Evolutionary conservation across 2,797 vertebrate species (phyloP).

Genomic region (Acridotheres tristis): DNA sequence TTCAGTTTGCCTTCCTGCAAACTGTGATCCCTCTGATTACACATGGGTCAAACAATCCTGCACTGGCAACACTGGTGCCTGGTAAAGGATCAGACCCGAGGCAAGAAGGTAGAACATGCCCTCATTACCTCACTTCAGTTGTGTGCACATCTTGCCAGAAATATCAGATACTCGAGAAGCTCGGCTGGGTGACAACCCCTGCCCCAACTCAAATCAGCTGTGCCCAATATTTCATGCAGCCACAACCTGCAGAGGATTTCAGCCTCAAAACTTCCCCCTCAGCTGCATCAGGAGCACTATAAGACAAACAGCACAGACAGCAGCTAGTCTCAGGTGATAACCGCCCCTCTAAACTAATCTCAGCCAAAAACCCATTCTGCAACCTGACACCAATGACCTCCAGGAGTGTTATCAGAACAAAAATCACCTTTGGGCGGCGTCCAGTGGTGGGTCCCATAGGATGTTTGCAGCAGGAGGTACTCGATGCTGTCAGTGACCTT

Average conservation of each 20-base stretch:
- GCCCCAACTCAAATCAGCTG: fast-evolving
- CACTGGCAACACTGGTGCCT: fast-evolving
- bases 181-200: fast-evolving
- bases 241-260: not conserved
- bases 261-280: not conserved
- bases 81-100: not conserved
- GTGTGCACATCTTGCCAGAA: not conserved
- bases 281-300: not conserved
- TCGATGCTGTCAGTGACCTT: slow-evolving; percentile 73
- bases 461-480: slow-evolving; percentile 93
- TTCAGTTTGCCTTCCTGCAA: not conserved
- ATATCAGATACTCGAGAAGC: not conserved
- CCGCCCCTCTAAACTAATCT: not conserved
- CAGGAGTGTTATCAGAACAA: not conserved
- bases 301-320: not conserved
- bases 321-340: not conserved
- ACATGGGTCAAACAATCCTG: fast-evolving
- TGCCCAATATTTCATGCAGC: not conserved
- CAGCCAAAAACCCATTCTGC: not conserved
- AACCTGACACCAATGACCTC: not conserved
- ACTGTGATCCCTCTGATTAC: not conserved
- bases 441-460: slow-evolving; percentile 94
- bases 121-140: not conserved
- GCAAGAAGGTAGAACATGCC: not conserved
- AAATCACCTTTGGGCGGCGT: slow-evolving; percentile 94